Conservation (phyloP, 2,888 invertebrate species). For the Himalopsyche anomala region DNA sequence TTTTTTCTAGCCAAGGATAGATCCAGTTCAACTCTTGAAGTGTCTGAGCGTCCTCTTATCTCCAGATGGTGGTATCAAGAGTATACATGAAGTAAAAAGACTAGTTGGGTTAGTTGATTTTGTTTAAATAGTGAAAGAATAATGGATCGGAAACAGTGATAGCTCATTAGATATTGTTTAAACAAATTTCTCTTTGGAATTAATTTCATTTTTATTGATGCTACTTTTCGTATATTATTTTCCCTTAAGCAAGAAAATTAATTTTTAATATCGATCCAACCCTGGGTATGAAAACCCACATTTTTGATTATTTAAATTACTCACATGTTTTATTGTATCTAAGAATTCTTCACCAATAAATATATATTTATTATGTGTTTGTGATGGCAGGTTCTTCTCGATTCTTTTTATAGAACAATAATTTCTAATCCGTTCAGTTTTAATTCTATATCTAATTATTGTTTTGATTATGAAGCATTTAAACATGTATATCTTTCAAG, state of each 20-base stretch:
- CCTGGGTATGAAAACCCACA: no score
- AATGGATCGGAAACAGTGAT: no score
- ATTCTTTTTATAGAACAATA: neutral
- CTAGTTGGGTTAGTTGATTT: slow-evolving; percentile 85
- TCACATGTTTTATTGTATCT: no score
- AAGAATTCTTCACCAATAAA: no score
- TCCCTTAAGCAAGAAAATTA: neutral
- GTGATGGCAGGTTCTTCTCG: no score
- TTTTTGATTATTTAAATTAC: no score
- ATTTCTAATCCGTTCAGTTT: neutral
- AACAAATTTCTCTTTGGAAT: neutral
- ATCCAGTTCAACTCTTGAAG: slow-evolving; percentile 91
- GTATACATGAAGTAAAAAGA: slow-evolving; percentile 90
- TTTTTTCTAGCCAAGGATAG: slow-evolving; percentile 88
- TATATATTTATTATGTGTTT: no score
- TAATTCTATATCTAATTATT: no score
- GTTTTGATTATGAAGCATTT: no score
- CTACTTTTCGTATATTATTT: neutral
- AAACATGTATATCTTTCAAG: no score
- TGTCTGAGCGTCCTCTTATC: slow-evolving; percentile 92
- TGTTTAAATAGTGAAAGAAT: slow-evolving; percentile 43
- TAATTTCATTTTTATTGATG: neutral
- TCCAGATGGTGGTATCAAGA: slow-evolving; percentile 91
- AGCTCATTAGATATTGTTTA: no score
- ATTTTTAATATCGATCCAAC: no score